phyloP scores from a whole-genome alignment of 2,113 vertebrate genomes.

The Antigone vipio region DNA sequence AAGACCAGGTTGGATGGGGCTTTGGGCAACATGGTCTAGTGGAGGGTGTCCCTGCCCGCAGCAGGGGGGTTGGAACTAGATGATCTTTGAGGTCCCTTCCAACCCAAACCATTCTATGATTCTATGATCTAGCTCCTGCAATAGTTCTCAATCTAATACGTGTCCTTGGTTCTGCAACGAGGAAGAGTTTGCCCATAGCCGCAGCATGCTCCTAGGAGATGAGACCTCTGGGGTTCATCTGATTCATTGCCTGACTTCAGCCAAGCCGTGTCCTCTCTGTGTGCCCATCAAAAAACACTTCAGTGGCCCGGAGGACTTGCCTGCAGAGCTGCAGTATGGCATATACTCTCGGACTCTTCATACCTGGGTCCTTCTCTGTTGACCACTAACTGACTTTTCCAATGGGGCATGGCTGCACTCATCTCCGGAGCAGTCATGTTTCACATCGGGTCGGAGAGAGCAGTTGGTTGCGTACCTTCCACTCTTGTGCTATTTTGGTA shows the following conservation, averaged over 20 bases:
- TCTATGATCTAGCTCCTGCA: background rate
- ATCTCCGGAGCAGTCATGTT: background rate
- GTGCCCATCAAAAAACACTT: background rate
- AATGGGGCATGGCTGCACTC: rapidly evolving
- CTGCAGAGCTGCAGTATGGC: background rate
- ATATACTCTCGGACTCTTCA: background rate
- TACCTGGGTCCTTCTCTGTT: background rate
- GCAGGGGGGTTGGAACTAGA: no score
- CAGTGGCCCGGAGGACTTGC: background rate
- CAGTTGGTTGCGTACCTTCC: background rate
- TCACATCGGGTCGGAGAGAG: background rate
- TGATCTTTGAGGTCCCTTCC: no score
- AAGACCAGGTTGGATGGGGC: no score
- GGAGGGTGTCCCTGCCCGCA: no score
- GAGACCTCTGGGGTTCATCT: background rate
- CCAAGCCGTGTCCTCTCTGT: background rate
- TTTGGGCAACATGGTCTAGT: no score
- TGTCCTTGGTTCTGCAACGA: background rate
- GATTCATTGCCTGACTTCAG: background rate
- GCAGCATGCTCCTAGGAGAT: rapidly evolving
- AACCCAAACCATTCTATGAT: no score
- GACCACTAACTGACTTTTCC: background rate
- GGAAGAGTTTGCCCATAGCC: background rate
- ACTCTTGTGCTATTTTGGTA: background rate
- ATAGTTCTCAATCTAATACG: background rate